A percentile compares a stretch with the other conserved stretches of the same genome.
Evolutionary conservation across 2,113 vertebrate genomes (phyloP).

Genomic region (Antechinus flavipes): DNA sequence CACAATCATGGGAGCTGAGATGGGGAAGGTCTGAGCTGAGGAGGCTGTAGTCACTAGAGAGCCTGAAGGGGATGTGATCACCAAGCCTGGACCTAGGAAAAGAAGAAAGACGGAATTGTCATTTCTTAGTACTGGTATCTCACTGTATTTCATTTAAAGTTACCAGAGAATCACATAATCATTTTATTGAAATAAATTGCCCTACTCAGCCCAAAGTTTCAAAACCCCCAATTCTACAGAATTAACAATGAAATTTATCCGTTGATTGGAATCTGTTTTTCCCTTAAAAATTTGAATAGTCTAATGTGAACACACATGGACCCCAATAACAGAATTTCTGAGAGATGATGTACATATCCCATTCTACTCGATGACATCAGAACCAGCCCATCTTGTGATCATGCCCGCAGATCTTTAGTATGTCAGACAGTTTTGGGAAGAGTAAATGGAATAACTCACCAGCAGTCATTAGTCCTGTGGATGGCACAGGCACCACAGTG

Average conservation of each 20-base stretch:
- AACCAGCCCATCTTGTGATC: conserved; percentile 76
- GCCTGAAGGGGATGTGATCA: conserved; percentile 96
- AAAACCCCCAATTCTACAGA: conserved; percentile 71
- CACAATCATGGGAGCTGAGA: conserved; percentile 97
- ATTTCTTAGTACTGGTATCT: not conserved
- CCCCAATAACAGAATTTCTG: conserved; percentile 73
- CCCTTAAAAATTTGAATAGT: conserved; percentile 78
- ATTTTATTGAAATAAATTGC: not conserved
- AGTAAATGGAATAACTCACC: conserved; percentile 83
- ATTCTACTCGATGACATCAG: conserved; percentile 66
- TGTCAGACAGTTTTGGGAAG: conserved; percentile 74
- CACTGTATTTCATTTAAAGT: conserved; percentile 26
- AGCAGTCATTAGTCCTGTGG: conserved; percentile 97
- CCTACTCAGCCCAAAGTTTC: conserved; percentile 41
- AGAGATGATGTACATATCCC: conserved; percentile 73
- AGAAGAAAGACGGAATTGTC: conserved; percentile 68
- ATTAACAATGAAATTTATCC: conserved; percentile 77
- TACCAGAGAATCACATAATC: conserved; percentile 42
- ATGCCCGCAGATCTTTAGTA: conserved; percentile 73
- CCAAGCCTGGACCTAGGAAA: conserved; percentile 92
- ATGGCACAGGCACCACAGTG: conserved; percentile 95
- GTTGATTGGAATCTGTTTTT: conserved; percentile 80
- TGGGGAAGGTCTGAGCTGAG: conserved; percentile 91
- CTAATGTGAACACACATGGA: conserved; percentile 76
- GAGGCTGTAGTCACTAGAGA: conserved; percentile 94